phyloP scores from a whole-genome alignment of 2,888 invertebrate genomes.

The Dendrolimus houi region DNA sequence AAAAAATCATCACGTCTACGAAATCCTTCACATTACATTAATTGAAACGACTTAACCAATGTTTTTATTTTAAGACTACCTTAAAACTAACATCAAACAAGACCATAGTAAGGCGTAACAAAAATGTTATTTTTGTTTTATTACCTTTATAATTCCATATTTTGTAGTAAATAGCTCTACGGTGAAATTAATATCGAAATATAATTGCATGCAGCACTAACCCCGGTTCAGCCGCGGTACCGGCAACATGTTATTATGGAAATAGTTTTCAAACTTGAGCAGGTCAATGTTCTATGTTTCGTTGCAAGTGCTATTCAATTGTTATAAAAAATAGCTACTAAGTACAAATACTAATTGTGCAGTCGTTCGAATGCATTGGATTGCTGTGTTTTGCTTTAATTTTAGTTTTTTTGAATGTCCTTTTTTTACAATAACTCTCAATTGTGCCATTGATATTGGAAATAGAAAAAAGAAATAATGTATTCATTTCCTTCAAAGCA shows the following conservation, averaged over 20 bases:
- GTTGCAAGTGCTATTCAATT: slow-evolving; percentile 38
- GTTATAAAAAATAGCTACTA: slow-evolving; percentile 21
- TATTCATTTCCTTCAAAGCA: no score
- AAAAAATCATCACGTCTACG: no score
- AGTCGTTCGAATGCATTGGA: slow-evolving; percentile 5
- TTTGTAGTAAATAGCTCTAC: slow-evolving; percentile 29
- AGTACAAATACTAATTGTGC: slow-evolving; percentile 23
- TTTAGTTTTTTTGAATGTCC: background rate
- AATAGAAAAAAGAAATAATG: no score
- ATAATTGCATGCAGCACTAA: slow-evolving; percentile 47
- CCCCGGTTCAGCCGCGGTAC: slow-evolving; percentile 18
- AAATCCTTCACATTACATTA: no score
- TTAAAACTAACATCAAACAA: no score
- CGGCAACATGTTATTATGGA: slow-evolving; percentile 55
- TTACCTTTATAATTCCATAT: slow-evolving; percentile 17
- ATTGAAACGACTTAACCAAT: no score
- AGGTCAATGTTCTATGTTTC: slow-evolving; percentile 52
- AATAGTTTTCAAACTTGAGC: slow-evolving; percentile 50
- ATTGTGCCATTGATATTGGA: no score
- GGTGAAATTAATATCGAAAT: slow-evolving; percentile 50
- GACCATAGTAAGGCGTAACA: no score
- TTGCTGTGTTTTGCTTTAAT: background rate
- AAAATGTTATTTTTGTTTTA: slow-evolving; percentile 11
- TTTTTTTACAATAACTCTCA: background rate
- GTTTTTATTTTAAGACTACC: no score